Evolutionary conservation across 2,113 vertebrate genomes (phyloP).

Genomic region (Halcyon senegalensis): DNA sequence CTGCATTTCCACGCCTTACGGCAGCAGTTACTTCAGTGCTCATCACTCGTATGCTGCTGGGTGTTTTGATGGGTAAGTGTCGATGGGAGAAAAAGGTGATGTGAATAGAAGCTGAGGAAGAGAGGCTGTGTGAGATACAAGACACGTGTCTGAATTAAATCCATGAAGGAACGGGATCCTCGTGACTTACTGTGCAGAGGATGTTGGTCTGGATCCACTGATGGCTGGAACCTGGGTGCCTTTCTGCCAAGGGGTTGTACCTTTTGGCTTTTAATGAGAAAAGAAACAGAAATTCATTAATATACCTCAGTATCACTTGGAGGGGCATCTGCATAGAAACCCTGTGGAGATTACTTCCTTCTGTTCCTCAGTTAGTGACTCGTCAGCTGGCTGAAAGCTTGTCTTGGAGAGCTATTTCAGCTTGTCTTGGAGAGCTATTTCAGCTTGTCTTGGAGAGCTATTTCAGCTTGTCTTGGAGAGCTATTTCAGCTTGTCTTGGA

Average conservation of each 20-base stretch:
- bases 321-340: not conserved
- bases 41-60: slow-evolving; percentile 75
- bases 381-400: not conserved
- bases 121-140: not conserved
- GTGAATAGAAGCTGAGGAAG: not conserved
- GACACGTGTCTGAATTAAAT: not conserved
- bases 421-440: not conserved
- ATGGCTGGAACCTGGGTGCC: not conserved
- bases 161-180: not conserved
- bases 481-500: not conserved
- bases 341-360: not conserved
- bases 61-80: slow-evolving; percentile 84
- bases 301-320: not conserved
- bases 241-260: not conserved
- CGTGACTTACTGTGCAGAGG: not conserved
- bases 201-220: not conserved
- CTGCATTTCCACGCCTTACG: slow-evolving; percentile 59
- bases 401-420: no score
- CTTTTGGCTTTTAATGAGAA: not conserved
- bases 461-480: not conserved
- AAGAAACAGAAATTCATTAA: not conserved
- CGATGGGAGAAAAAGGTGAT: not conserved
- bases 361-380: not conserved
- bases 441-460: not conserved
- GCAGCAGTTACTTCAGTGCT: slow-evolving; percentile 80